Evolutionary conservation across 2,113 vertebrate genomes (phyloP).

Genomic region (Chiloscyllium plagiosum): DNA sequence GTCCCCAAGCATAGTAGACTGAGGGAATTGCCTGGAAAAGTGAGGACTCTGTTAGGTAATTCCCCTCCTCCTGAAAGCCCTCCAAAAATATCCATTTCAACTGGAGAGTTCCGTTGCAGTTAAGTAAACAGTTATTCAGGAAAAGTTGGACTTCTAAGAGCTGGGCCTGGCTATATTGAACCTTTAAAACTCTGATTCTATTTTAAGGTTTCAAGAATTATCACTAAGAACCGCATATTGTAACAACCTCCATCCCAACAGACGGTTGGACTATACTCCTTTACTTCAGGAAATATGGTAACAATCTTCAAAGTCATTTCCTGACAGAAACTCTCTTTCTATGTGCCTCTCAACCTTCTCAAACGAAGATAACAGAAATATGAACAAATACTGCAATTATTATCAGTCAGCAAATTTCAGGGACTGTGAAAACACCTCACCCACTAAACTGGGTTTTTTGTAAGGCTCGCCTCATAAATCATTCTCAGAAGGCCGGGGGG

Average conservation of each 20-base stretch:
- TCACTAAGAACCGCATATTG: not conserved
- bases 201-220: not conserved
- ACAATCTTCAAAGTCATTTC: conserved; percentile 16
- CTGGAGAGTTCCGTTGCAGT: no score
- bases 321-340: conserved; percentile 10
- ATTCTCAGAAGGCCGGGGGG: conserved; percentile 1
- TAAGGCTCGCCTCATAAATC: not conserved
- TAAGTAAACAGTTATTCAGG: no score
- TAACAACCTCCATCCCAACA: not conserved
- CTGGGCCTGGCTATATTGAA: not conserved
- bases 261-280: not conserved
- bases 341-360: not conserved
- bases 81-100: no score
- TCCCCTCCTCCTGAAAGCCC: no score
- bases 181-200: not conserved
- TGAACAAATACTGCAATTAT: conserved; percentile 26
- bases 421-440: not conserved
- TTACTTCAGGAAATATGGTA: not conserved
- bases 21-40: not conserved
- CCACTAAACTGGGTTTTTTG: not conserved
- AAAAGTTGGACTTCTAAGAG: not conserved
- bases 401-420: conserved; percentile 18
- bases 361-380: conserved; percentile 24
- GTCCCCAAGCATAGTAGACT: no score
- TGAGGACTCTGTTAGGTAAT: not conserved